These are phyloP conservation scores for Calosoma granatense DNA, from an alignment of 1,140 invertebrate genomes.

Conservation along the genomic window DNA sequence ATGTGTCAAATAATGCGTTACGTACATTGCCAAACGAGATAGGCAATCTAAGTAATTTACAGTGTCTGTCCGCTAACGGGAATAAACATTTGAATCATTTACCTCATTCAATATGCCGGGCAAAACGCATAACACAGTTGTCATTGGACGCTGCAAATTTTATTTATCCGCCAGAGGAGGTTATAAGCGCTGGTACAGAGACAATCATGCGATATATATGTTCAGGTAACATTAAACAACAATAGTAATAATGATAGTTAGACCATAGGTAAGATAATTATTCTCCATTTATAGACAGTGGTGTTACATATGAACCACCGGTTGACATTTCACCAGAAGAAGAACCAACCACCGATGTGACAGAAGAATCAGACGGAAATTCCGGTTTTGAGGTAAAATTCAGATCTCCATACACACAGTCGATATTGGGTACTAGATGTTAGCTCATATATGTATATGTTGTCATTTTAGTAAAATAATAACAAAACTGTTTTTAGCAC, in stretches of 20 bases:
- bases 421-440: too few relatives aligned
- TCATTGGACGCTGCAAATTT: conserved; percentile 50
- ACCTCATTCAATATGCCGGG: conserved; percentile 50
- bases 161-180: conserved; percentile 48
- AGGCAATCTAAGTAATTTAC: conserved; percentile 48
- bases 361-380: conserved; percentile 17
- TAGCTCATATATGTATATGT: too few relatives aligned
- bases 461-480: too few relatives aligned
- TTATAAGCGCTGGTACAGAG: conserved; percentile 45
- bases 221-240: conserved; percentile 31
- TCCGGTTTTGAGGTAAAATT: background rate
- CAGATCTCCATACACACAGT: too few relatives aligned
- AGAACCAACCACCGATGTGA: conserved; percentile 21
- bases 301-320: background rate
- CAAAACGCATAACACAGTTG: conserved; percentile 44
- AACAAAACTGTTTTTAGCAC: too few relatives aligned
- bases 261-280: conserved; percentile 10
- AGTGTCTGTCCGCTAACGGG: conserved; percentile 42
- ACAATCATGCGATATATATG: conserved; percentile 58
- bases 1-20: conserved; percentile 61
- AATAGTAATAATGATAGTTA: too few relatives aligned
- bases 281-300: conserved; percentile 30
- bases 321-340: background rate
- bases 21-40: conserved; percentile 52
- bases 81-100: conserved; percentile 48